phyloP scores from a whole-genome alignment of 2,113 vertebrate genomes.

The Lamprotornis superbus region DNA sequence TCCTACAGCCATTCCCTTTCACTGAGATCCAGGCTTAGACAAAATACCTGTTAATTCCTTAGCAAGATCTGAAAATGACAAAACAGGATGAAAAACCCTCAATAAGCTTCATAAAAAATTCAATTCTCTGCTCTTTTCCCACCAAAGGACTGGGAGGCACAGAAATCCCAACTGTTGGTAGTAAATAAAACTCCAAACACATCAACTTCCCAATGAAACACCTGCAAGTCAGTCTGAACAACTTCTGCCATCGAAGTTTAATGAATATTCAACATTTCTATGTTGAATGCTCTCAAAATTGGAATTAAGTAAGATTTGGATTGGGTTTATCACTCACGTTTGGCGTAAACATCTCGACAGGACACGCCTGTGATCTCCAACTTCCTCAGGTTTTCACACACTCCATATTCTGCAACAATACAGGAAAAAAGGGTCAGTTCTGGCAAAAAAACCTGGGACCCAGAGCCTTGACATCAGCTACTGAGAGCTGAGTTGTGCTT shows the following conservation, averaged over 20 bases:
- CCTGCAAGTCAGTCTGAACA: not conserved
- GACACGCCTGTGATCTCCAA: conserved; percentile 89
- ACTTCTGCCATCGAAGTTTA: not conserved
- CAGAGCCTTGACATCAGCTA: not conserved
- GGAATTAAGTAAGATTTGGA: not conserved
- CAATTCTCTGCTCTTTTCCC: not conserved
- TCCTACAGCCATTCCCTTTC: not conserved
- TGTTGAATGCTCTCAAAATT: not conserved
- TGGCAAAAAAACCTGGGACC: not conserved
- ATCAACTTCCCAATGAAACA: not conserved
- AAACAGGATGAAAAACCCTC: not conserved
- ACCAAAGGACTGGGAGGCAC: not conserved
- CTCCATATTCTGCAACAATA: conserved; percentile 87
- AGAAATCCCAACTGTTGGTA: not conserved
- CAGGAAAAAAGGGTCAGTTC: not conserved
- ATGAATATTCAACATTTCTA: not conserved
- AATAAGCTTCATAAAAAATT: not conserved
- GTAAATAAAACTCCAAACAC: not conserved
- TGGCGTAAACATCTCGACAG: conserved; percentile 92
- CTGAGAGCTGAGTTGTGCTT: not conserved
- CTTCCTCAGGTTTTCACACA: conserved; percentile 89
- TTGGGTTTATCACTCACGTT: conserved; percentile 80
- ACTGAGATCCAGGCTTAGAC: not conserved
- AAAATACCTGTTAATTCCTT: not conserved
- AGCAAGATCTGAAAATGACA: not conserved